Base-by-base conservation (phyloP, 2,113 vertebrate species). In the Lampris megalopsis region DNA sequence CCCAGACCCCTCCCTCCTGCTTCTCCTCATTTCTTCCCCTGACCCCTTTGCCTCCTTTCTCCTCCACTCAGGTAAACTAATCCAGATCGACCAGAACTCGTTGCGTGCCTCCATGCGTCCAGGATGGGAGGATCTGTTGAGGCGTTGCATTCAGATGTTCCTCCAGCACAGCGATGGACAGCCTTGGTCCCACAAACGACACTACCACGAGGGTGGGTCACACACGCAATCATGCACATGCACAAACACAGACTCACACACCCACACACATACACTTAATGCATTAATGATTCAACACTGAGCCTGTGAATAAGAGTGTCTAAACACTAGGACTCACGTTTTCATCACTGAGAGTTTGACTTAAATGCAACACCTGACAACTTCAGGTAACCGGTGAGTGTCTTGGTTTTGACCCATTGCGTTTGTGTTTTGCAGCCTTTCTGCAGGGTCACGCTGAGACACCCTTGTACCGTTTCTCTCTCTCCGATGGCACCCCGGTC, bases 71-170 rank as follows among this genome's bases (percentile, higher is more conserved):
- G 98, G 98, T 86, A 99, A 99, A 81, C 95, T 99, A 82, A 96
- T 98, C 84, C 97, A 97, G 89, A 99, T 99, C 5, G 98, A 99
- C 86, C 97, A 97, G 80, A 98, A 96, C 85, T 96, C 97, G 1
- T 85, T 99, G 77, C 93, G 97, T 45, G 96, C 96, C 24, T 98
- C 97, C 7, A 99, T 99, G 97, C 96, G 97, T 76, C 97, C 98
- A 0, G 97, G 98, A 75, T 99, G 97, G 93, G 97, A 99, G 89
- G 97, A 99, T 83, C 94, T 93, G 76, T 95, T 99, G 86, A 95
- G 97, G 56, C 91, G 94, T 13, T 99, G 98, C 90, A 97, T 99
- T 88, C 97, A 99, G 90, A 96, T 97, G 90, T 99, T 99, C 89
- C 94, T 99, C n/a, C 96, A 97, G 88, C 94, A 97, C 87, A 98